Evolutionary conservation across 2,113 vertebrate species (phyloP), one percentile per base, ranked within the genome.

Genomic region (Nerophis lumbriciformis): DNA sequence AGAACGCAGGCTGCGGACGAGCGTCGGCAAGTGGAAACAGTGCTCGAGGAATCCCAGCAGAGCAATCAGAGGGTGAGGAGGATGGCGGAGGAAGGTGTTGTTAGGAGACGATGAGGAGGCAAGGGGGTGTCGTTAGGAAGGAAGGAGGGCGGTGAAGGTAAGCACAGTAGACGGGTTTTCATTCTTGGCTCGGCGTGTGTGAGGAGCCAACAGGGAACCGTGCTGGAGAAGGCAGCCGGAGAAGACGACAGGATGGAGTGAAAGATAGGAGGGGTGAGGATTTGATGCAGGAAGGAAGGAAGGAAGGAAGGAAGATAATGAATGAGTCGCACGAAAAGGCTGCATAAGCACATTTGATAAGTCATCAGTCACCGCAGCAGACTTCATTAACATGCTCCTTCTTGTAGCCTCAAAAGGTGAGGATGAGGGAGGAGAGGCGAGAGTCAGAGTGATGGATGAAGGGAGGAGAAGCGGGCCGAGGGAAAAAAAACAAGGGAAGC

Each of bases 1-100:
- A 14, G 59, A 74, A 54, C 57, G 52, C 63, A 64, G 11, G 35
- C 65, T 6, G 52, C 11, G 35, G 64, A 51, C 56, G 69, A 59
- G 59, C 55, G 65, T 11, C 13, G 57, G 64, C 42, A 64, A 50
- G 38, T 47, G 10, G 28, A 65, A 75, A 56, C 60, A 68, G 35
- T 8, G 37, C 54, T 50, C 11, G 8, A 44, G 28, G 21, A 16
- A 4, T 67, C 76, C 55, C 72, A 4, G 0, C 68, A 69, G 72
- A 69, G 61, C 36, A 70, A 79, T 79, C 76, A 75, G 38, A 47
- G 7, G 6, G 59, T 1, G 5, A 8, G 15, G 59, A 49, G 47
- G 58, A 12, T n/a, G 45, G 7, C 9, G 50, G 21, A 52, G 6
- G 19, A 12, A 16, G 38, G 38, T 6, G 5, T 53, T 1, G 28